phyloP scores from a whole-genome alignment of 2,113 vertebrate species.

The Megaceryle torquata region DNA sequence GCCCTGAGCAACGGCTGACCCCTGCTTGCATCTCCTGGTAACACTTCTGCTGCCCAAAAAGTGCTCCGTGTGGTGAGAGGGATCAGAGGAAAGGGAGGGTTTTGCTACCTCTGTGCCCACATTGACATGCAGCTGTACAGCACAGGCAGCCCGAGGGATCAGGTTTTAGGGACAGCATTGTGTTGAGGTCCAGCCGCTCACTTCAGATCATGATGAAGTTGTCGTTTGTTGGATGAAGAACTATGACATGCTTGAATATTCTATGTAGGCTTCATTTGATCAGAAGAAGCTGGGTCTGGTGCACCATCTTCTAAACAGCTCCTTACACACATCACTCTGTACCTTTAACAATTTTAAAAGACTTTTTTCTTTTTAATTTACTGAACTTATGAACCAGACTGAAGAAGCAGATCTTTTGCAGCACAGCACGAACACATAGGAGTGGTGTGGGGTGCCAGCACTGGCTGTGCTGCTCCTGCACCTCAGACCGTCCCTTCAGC shows the following conservation, averaged over 20 bases:
- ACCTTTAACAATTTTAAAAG: not conserved
- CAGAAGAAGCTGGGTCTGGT: not conserved
- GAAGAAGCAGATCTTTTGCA: not conserved
- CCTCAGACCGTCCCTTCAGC: not conserved
- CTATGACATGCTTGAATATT: not conserved
- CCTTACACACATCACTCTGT: not conserved
- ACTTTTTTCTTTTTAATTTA: not conserved
- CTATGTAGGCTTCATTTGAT: not conserved
- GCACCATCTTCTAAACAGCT: not conserved
- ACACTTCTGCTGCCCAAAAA: not conserved
- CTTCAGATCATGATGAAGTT: rapidly evolving
- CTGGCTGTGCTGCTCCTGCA: not conserved
- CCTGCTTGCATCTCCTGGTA: not conserved
- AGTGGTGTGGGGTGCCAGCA: not conserved
- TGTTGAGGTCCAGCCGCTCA: not conserved
- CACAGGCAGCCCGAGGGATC: not conserved
- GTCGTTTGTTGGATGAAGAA: not conserved
- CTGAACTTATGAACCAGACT: not conserved
- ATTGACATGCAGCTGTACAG: not conserved
- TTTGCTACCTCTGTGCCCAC: not conserved
- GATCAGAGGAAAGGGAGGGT: not conserved
- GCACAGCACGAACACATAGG: rapidly evolving
- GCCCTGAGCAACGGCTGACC: not conserved
- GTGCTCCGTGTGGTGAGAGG: not conserved
- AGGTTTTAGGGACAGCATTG: rapidly evolving